Evolutionary conservation across 1,140 invertebrate genomes (phyloP), one percentile per base, ranked within the genome.

Genomic region (Eufriesea mexicana): DNA sequence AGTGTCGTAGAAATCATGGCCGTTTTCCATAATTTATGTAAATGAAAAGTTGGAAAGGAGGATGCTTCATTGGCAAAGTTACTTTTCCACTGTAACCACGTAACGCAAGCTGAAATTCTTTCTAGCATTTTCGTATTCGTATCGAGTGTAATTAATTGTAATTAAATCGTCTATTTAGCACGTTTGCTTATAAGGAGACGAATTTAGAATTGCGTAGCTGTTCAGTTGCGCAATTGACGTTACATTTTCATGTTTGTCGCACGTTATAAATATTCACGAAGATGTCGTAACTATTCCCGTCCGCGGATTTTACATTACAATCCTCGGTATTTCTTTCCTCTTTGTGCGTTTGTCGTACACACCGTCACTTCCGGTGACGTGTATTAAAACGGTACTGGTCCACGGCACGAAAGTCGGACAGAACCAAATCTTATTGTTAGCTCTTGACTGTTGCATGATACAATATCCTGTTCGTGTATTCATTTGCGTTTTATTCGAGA

Each of bases 331-430:
- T 49, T 66, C 25, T 51, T 66, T 42, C 4, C n/a, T 42, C 54
- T 49, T 23, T 5, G 59, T 67, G 2, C 49, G 35, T 47, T 20
- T 68, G 28, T 45, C 25, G n/a, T 20, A 66, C 16, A 20, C 14
- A 10, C 10, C 45, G n/a, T 59, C 67, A 71, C 45, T 71, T 79
- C 77, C 77, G 77, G 54, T 54, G 51, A 55, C 42, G 51, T 45
- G 51, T 71, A 79, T 79, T 61, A 79, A 71, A 59, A 79, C 77
- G 67, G 67, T 70, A 79, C 67, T 55, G 42, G 20, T 28, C 18
- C n/a, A 49, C 71, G 59, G 25, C 55, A 55, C 5, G 67, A 71
- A 79, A 71, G 77, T 79, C 77, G 77, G 66, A 71, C 77, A 71
- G 45, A n/a, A 51, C 35, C 49, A 35, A 78, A 78, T 78, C 35